These are phyloP conservation scores for Lamproptera curius DNA, from an alignment of 2,888 invertebrate genomes.

Conservation along the genomic window DNA sequence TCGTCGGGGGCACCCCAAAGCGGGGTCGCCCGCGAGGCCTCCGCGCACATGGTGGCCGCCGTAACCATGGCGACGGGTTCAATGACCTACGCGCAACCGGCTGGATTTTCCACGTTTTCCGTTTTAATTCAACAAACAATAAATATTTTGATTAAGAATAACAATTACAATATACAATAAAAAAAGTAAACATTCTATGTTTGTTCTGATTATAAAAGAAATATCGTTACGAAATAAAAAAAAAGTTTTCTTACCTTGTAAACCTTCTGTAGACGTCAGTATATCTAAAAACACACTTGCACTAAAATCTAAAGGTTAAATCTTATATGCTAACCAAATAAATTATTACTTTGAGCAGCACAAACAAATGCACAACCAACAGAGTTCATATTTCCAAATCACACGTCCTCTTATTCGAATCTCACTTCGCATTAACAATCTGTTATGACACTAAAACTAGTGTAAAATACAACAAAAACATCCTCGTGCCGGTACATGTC, in stretches of 20 bases:
- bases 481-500: conserved; percentile 72
- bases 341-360: too few relatives aligned
- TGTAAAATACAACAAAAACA: conserved; percentile 62
- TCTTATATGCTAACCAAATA: too few relatives aligned
- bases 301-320: too few relatives aligned
- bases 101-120: conserved; percentile 30
- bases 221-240: too few relatives aligned
- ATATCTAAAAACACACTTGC: too few relatives aligned
- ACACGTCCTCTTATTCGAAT: conserved; percentile 28
- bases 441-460: conserved; percentile 37
- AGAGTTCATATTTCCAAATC: too few relatives aligned
- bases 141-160: too few relatives aligned
- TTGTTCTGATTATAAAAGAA: too few relatives aligned
- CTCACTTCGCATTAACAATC: conserved; percentile 43
- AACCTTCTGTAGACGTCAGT: too few relatives aligned
- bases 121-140: conserved; percentile 18
- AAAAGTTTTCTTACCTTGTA: too few relatives aligned
- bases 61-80: conserved; percentile 65
- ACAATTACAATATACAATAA: too few relatives aligned
- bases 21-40: conserved; percentile 27
- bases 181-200: too few relatives aligned
- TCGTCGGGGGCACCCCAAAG: conserved; percentile 21
- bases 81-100: conserved; percentile 55
- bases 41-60: conserved; percentile 54
- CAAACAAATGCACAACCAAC: conserved; percentile 25